Percentiles rank a stretch among this genome's conserved stretches.
These are phyloP conservation scores for Lumbricus terrestris DNA, from an alignment of 2,888 invertebrate genomes.

Conservation along the genomic window DNA sequence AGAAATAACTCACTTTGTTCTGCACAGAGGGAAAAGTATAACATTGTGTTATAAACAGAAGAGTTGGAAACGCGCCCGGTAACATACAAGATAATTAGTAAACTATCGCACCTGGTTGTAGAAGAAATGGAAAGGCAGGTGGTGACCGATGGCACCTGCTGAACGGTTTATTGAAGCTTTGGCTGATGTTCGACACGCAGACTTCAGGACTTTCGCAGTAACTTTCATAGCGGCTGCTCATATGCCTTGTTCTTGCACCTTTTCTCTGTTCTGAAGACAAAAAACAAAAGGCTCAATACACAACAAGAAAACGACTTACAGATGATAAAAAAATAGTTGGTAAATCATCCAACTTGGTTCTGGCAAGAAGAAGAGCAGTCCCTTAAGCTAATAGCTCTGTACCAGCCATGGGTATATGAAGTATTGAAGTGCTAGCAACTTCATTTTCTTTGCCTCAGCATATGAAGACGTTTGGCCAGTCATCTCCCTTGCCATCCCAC, in stretches of 20 bases:
- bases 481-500: no score
- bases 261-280: not conserved
- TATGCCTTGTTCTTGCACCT: not conserved
- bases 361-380: no score
- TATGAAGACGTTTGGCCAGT: no score
- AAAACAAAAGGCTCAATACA: not conserved
- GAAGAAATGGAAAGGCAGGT: conserved; percentile 5
- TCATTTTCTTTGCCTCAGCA: no score
- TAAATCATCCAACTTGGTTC: not conserved
- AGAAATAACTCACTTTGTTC: not conserved
- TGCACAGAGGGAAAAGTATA: not conserved
- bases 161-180: not conserved
- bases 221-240: not conserved
- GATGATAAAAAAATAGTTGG: not conserved
- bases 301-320: not conserved
- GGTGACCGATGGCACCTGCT: not conserved
- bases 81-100: not conserved
- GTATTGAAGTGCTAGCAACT: no score
- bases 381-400: no score
- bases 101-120: not conserved
- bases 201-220: not conserved
- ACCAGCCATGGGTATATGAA: no score
- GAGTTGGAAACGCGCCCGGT: not conserved
- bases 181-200: not conserved
- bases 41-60: not conserved